Conservation (phyloP, 2,113 vertebrate genomes). For the Trematomus loennbergii region DNA sequence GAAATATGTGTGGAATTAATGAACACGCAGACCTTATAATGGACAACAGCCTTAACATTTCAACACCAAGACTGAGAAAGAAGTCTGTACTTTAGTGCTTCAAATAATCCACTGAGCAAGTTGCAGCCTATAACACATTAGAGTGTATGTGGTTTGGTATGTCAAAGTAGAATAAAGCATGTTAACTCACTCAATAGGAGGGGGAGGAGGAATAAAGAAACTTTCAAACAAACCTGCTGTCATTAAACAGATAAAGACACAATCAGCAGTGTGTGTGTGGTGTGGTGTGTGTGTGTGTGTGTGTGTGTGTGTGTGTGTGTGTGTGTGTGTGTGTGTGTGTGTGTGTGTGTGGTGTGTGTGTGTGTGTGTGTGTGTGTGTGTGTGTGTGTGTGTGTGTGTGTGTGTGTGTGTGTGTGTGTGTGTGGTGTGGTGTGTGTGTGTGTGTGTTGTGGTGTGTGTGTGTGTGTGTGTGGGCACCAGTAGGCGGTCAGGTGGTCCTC, state of each 20-base stretch:
- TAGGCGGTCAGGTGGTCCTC: constrained; percentile 82
- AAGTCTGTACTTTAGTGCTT: constrained; percentile 37
- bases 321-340: constrained; percentile 51
- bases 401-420: constrained; percentile 32
- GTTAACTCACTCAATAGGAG: constrained; percentile 70
- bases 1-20: constrained; percentile 45
- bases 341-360: constrained; percentile 46
- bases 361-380: constrained; percentile 35
- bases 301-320: constrained; percentile 21
- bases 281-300: constrained; percentile 15
- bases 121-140: constrained; percentile 53
- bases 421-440: constrained; percentile 14
- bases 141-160: constrained; percentile 61
- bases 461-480: constrained; percentile 49
- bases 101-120: constrained; percentile 58
- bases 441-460: constrained; percentile 30
- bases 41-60: constrained; percentile 56
- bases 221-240: constrained; percentile 75
- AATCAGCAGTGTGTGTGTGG: constrained; percentile 67
- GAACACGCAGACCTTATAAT: constrained; percentile 38
- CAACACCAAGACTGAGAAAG: constrained; percentile 49
- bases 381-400: constrained; percentile 38
- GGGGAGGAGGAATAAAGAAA: constrained; percentile 67
- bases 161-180: constrained; percentile 75
- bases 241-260: constrained; percentile 74